Evolutionary conservation across 2,113 vertebrate genomes (phyloP), one percentile per base, ranked within the genome.

Genomic region (Dipodomys merriami): DNA sequence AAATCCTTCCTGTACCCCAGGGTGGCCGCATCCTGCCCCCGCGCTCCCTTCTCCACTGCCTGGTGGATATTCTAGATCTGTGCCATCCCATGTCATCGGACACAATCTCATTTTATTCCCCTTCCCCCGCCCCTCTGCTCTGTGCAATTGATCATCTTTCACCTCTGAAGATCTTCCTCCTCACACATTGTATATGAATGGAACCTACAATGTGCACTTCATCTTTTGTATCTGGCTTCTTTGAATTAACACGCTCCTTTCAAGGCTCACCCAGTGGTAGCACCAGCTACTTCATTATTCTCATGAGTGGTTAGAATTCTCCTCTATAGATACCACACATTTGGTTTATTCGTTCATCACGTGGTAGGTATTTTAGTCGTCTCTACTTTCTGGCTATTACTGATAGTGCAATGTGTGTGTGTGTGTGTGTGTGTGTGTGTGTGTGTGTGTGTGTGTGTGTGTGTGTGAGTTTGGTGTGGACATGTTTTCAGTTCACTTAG

Each of bases 1-100:
- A 0, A 1, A n/a, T 1, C 5, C 12, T 25, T n/a, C 16, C 3
- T 15, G 12, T 46, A 4, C 1, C 57, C 27, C 35, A 8, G 13
- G 7, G 25, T 5, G 6, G 27, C 9, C 33, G 12, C 1, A 5
- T 11, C 39, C 78, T 20, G 33, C 0, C 7, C 3, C 73, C n/a
- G 62, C 7, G 30, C 16, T 2, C 0, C 3, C 20, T 62, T 65
- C 33, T 33, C 13, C 0, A 4, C 1, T 16, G 53, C 49, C 20
- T n/a, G 29, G 23, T 16, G 6, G 27, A 6, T 22, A 3, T 1
- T 1, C 39, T 5, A 12, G 7, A 5, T 7, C 16, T 13, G 9
- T 4, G 46, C 2, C 22, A 1, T 39, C 7, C 39, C 44, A 39
- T 35, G 20, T 33, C n/a, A 16, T n/a, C 53, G 20, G 62, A 11